phyloP scores from a whole-genome alignment of 1,140 invertebrate genomes.

The Druon quercuslanigerum region DNA sequence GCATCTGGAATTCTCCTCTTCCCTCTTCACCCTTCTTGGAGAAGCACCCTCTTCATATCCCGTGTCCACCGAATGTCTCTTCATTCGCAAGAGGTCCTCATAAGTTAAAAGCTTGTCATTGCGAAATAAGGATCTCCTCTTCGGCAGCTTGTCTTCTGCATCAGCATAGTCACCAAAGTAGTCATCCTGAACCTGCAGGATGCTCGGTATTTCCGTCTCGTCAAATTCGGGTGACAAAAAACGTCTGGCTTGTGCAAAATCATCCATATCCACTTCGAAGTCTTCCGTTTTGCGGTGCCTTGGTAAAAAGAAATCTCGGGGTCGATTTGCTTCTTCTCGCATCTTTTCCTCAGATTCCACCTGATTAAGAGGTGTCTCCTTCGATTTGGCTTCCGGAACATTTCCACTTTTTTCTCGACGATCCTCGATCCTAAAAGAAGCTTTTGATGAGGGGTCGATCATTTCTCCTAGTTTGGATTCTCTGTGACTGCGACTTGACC shows the following conservation, averaged over 20 bases:
- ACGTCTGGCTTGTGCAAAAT: constrained; percentile 51
- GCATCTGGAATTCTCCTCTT: constrained; percentile 66
- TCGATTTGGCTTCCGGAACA: background rate
- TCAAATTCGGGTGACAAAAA: constrained; percentile 58
- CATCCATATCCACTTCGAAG: constrained; percentile 60
- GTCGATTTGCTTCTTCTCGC: background rate
- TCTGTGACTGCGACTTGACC: constrained; percentile 53
- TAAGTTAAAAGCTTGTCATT: constrained; percentile 54
- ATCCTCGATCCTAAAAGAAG: constrained; percentile 36
- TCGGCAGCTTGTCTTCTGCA: constrained; percentile 51
- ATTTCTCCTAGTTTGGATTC: constrained; percentile 46
- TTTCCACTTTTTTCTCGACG: constrained; percentile 34
- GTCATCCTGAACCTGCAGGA: constrained; percentile 62
- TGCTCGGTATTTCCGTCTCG: constrained; percentile 48
- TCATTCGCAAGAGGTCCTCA: constrained; percentile 59
- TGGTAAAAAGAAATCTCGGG: constrained; percentile 44
- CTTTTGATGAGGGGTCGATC: constrained; percentile 32
- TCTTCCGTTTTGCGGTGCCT: constrained; percentile 56
- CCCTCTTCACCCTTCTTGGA: constrained; percentile 67
- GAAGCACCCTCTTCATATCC: constrained; percentile 50
- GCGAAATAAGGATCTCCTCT: constrained; percentile 54
- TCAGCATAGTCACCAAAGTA: constrained; percentile 68
- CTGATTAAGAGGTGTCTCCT: constrained; percentile 28
- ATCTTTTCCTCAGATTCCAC: constrained; percentile 6
- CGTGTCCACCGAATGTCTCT: constrained; percentile 40